Conservation (phyloP, 2,113 vertebrate species). For the Paratilapia polleni region DNA sequence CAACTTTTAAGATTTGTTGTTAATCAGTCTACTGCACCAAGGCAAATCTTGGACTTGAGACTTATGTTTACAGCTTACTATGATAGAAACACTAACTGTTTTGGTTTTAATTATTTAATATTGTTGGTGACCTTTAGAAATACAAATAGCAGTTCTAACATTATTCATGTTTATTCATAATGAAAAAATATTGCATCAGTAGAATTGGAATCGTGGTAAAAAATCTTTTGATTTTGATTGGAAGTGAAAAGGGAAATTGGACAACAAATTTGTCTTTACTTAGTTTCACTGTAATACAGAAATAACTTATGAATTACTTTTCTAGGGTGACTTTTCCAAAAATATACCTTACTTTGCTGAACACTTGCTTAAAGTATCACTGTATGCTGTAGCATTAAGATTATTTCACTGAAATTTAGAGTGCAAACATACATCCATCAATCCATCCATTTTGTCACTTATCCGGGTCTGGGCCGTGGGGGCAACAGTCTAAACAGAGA, state of each 20-base stretch:
- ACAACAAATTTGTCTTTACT: neutral
- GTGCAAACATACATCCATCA: neutral
- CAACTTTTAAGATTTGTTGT: too few species aligned
- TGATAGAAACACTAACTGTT: too few species aligned
- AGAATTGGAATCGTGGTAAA: neutral
- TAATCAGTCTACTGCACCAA: too few species aligned
- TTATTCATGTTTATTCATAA: too few species aligned
- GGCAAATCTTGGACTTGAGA: too few species aligned
- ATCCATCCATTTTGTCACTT: neutral
- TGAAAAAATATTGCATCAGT: neutral
- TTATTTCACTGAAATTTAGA: neutral
- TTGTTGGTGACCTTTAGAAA: too few species aligned
- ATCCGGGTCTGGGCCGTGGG: too few species aligned
- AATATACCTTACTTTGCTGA: neutral
- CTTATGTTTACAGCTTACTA: too few species aligned
- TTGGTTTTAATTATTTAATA: too few species aligned
- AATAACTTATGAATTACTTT: neutral
- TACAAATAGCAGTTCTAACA: too few species aligned
- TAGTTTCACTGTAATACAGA: neutral
- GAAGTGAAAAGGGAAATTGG: neutral
- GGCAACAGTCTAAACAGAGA: too few species aligned
- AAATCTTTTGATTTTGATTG: neutral
- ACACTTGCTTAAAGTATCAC: neutral
- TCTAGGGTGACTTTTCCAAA: neutral
- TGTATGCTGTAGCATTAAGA: neutral